A percentile compares a stretch with the other conserved stretches of the same genome.
Evolutionary conservation across 2,888 invertebrate genomes (phyloP).

Genomic region (Drosophila parthenogenetica): DNA sequence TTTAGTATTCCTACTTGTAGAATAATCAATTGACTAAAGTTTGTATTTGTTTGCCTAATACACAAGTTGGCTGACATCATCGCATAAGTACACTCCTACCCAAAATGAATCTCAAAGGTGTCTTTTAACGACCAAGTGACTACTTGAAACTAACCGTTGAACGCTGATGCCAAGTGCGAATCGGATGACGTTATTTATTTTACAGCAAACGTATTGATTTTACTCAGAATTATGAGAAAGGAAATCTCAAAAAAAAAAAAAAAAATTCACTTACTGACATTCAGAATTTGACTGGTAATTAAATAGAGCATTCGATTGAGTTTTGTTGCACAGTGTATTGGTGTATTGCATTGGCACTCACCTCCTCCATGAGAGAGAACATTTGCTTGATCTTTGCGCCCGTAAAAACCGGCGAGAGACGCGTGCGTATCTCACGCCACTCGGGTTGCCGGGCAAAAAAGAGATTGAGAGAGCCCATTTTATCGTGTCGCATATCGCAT

Average conservation of each 20-base stretch:
- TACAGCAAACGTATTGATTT: background rate
- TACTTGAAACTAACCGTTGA: background rate
- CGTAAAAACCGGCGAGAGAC: slow-evolving; percentile 85
- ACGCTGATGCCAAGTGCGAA: background rate
- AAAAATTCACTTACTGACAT: no score
- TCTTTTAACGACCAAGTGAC: background rate
- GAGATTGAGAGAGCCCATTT: slow-evolving; percentile 85
- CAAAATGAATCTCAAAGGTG: slow-evolving; percentile 10
- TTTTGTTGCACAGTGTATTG: slow-evolving; percentile 42
- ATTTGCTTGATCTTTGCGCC: slow-evolving; percentile 84
- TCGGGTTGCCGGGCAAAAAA: slow-evolving; percentile 85
- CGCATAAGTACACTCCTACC: background rate
- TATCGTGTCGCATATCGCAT: slow-evolving; percentile 82
- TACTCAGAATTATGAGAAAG: no score
- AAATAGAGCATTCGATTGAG: background rate
- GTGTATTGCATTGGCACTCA: slow-evolving; percentile 49
- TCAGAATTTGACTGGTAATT: background rate
- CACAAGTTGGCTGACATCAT: slow-evolving; percentile 17
- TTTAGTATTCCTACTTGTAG: background rate
- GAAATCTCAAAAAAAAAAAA: no score
- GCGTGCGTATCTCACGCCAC: slow-evolving; percentile 85
- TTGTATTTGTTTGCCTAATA: slow-evolving; percentile 8
- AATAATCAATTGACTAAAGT: slow-evolving; percentile 10
- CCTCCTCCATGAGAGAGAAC: slow-evolving; percentile 84
- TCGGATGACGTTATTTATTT: background rate